These are phyloP conservation scores for Wasmannia auropunctata DNA, from an alignment of 1,140 invertebrate species.

Conservation along the genomic window DNA sequence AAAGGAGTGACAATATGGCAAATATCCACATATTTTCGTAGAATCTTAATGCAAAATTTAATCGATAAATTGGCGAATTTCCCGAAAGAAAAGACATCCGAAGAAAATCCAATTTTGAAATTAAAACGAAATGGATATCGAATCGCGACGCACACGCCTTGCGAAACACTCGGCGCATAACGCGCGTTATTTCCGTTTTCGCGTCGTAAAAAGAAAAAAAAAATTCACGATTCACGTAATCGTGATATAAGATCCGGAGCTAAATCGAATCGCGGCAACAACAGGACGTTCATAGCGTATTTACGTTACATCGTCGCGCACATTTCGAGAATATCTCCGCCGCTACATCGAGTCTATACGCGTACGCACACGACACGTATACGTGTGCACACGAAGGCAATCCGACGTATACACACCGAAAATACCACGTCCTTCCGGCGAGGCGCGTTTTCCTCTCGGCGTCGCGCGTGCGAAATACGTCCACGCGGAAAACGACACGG, in stretches of 20 bases:
- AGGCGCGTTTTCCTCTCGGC: neutral
- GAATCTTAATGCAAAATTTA: neutral
- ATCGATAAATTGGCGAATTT: neutral
- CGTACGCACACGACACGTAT: too few relatives aligned
- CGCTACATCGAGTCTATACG: neutral
- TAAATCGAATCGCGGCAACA: constrained; percentile 1
- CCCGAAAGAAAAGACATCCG: neutral
- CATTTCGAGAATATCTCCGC: constrained; percentile 2
- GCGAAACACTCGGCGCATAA: neutral
- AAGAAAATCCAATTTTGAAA: neutral
- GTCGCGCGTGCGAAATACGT: constrained; percentile 28
- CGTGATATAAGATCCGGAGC: neutral
- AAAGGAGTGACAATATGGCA: neutral
- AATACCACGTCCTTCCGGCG: neutral
- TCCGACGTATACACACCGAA: neutral
- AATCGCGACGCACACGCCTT: neutral
- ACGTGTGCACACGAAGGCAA: neutral
- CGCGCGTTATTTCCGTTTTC: neutral
- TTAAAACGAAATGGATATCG: neutral
- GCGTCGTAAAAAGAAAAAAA: neutral
- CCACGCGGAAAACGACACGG: neutral
- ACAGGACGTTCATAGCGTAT: neutral
- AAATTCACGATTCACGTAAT: neutral
- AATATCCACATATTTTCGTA: neutral
- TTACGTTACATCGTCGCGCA: constrained; percentile 1